Percentiles rank a stretch among this genome's conserved stretches.
These are phyloP conservation scores for Ictalurus punctatus DNA, from an alignment of 2,113 vertebrate genomes.

Conservation along the genomic window DNA sequence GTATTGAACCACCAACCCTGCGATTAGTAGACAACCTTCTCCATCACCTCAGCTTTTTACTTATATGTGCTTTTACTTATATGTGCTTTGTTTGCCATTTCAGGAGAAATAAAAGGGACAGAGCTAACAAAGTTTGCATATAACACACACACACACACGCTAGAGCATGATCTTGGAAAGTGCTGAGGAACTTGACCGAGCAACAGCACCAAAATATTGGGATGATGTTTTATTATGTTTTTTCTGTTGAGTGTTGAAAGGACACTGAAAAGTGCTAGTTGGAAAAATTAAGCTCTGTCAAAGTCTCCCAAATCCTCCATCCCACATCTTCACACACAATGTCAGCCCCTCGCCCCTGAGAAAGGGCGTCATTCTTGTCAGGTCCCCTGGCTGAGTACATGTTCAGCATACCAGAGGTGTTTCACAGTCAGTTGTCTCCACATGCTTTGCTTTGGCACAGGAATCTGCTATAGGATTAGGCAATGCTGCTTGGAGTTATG, in stretches of 20 bases:
- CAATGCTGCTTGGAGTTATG: neutral
- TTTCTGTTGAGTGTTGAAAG: neutral
- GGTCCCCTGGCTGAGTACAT: neutral
- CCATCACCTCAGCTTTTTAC: neutral
- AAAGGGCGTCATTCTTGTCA: slow-evolving; percentile 4
- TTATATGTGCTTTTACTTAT: neutral
- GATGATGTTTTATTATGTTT: neutral
- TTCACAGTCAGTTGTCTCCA: slow-evolving; percentile 40
- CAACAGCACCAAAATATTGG: neutral
- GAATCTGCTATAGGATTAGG: slow-evolving; percentile 24
- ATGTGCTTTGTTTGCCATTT: neutral
- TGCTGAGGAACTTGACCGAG: neutral
- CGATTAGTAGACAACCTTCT: too few relatives aligned
- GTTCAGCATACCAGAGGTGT: slow-evolving; percentile 24
- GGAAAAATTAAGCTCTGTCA: neutral
- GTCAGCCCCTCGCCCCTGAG: slow-evolving; percentile 26
- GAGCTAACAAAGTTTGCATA: neutral
- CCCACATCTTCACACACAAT: neutral
- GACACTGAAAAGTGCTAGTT: neutral
- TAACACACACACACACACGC: neutral
- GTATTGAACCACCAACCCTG: too few relatives aligned
- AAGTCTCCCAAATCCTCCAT: neutral
- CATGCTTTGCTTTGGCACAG: slow-evolving; percentile 18
- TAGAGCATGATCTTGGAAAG: neutral
- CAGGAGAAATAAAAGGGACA: neutral